Base-by-base conservation (phyloP, 35 echinoderm and acorn worm species). In the Diadema setosum region DNA sequence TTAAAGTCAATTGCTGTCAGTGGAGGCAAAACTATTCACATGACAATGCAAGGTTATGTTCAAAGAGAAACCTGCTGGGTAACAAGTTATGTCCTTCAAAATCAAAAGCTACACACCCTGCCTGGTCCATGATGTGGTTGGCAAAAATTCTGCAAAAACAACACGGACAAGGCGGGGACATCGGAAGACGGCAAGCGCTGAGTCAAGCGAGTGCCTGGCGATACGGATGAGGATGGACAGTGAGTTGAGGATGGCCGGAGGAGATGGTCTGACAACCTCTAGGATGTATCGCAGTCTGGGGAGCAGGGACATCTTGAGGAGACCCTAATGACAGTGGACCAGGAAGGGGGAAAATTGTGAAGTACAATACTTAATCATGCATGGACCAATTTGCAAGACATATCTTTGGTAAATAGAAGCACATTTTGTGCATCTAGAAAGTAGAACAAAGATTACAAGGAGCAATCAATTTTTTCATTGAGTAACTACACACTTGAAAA, bases 241-340 rank as follows among this genome's bases (percentile, higher is more conserved):
- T 15, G 87, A 73, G 50, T 99, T 92, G 3, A 99, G 61, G 27
- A 99, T 91, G 3, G 91, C 84, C 9, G 83, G 86, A 55, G 96
- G 84, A n/a, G 96, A 70, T 39, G 96, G 96, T 32, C 86, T 65
- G 26, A 94, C 86, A 23, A 94, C 93, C 27, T 99, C 96, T 26
- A 99, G 49, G 31, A 99, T 95, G 74, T 95, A 99, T n/a, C 93
- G 81, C 3, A 99, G 48, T 55, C 96, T 78, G 8, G 73, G 75
- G 14, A 99, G 46, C 20, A 91, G 33, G 18, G 88, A 94, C 96
- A 99, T 99, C 41, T 90, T 91, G 26, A 99, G 65, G 5, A 99
- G 49, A 67, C 78, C 96, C 96, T 99, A 34, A 14, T n/a, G n/a
- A n/a, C n/a, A n/a, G n/a, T n/a, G n/a, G n/a, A 34, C 32, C 56